Base-by-base conservation (phyloP, 2,113 vertebrate species). In the Aspiorhynchus laticeps region DNA sequence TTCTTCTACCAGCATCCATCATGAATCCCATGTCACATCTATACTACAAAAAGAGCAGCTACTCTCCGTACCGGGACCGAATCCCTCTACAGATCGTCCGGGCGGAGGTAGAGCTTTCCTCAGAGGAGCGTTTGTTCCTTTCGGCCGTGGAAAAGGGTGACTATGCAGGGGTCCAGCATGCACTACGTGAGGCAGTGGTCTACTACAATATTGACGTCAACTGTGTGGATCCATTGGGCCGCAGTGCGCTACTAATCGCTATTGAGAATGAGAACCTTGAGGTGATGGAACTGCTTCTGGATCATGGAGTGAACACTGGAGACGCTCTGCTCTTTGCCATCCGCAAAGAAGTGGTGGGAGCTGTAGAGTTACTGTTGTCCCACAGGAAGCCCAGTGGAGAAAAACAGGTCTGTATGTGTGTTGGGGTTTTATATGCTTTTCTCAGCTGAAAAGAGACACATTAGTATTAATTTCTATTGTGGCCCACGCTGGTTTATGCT, bases 201-300 rank as follows among this genome's bases (percentile, higher is more conserved):
- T 99, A 99, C 92, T 98, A 98, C 94, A 99, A 99, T 94, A 98
- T 99, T 94, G 98, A 99, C 84, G 96, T 98, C 80, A 99, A 99
- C 95, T 99, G 98, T 38, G 96, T 98, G 95, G 98, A 99, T 93
- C 98, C 98, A 36, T 95, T 99, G 78, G 98, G 98, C 51, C 97
- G 98, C 91, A 98, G 97, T 4, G 97, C 97, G 74, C 96, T 99
- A 0, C 96, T 99, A 89, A 99, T 99, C 85, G 98, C 98, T 93
- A 99, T 99, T 91, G 98, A 99, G 93, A 99, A 99, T 15, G 97
- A 99, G 91, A 98, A 99, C 90, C 91, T 99, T 93, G 98, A 99
- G 93, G 98, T 99, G 91, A 98, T 99, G 97, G 98, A 99, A 93
- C 93, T 99, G 41, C 94, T 98, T 61, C 91, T 99, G 48, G 97